Base-by-base conservation (phyloP, 2,888 invertebrate species). In the Conomelus anceps region DNA sequence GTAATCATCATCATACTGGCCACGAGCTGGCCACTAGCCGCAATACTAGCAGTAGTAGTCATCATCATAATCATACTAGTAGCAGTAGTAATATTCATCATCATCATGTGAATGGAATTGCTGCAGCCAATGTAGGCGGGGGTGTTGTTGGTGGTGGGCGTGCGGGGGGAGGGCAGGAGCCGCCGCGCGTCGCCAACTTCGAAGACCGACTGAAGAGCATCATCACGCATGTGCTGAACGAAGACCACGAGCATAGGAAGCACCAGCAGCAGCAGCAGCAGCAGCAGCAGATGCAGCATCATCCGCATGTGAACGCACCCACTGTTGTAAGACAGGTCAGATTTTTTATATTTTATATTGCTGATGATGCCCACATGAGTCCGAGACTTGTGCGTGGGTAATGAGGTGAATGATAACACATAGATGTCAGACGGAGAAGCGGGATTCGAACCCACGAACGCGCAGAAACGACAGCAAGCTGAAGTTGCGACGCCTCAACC, bases 141-240 rank as follows among this genome's bases (percentile, higher is more conserved):
- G n/a, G n/a, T n/a, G n/a, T n/a, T n/a, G n/a, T n/a, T n/a, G n/a
- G n/a, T n/a, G n/a, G n/a, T n/a, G n/a, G n/a, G n/a, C n/a, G n/a
- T n/a, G 85, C 86, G 0, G 86, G 20, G 23, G 3, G 22, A 92
- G 94, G 94, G 88, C 96, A 96, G 92, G 97, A 97, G 93, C 96
- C 98, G n/a, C 97, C 97, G 0, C 95, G 96, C 92, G 96, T 96
- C 90, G 96, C 97, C 89, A 97, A 98, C 93, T 98, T 98, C 93
- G 98, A 98, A 93, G 98, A 98, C 93, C 95, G 98, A 24, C 94
- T 98, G 85, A 97, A 98, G 93, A 97, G 96, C 92, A 97, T 98
- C 90, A 98, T 98, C 91, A 97, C 97, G 1, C 96, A 96, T 3
- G 97, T 97, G 89, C 93, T 98, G 63, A 98, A 98, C 93, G 98